phyloP scores from a whole-genome alignment of 1,140 invertebrate genomes.

The Meloidogyne chitwoodi region DNA sequence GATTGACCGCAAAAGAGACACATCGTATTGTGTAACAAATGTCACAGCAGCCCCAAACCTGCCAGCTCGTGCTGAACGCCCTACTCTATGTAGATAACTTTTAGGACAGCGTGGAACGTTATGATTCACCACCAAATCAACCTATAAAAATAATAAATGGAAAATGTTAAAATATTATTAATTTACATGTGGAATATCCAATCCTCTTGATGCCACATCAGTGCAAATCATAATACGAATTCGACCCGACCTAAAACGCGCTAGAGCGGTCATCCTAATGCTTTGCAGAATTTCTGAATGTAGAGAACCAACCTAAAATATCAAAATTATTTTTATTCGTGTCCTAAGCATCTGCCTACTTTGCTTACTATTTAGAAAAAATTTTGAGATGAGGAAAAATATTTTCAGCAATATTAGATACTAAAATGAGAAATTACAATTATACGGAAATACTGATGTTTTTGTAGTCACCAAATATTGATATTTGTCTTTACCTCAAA shows the following conservation, averaged over 20 bases:
- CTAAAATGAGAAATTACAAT: too few relatives aligned
- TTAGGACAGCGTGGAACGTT: constrained; percentile 55
- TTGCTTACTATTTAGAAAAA: too few relatives aligned
- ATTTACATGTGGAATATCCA: constrained; percentile 58
- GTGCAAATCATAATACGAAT: constrained; percentile 45
- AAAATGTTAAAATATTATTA: neutral
- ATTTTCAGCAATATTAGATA: too few relatives aligned
- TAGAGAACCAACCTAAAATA: constrained; percentile 45
- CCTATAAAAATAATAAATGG: constrained; percentile 34
- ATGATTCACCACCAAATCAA: constrained; percentile 56
- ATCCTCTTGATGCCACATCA: constrained; percentile 59
- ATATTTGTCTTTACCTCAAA: constrained; percentile 38
- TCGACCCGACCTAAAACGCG: constrained; percentile 32
- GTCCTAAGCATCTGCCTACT: too few relatives aligned
- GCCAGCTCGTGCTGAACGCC: constrained; percentile 53
- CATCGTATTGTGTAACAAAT: constrained; percentile 83
- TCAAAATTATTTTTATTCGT: neutral
- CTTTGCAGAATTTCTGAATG: constrained; percentile 51
- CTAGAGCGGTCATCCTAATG: constrained; percentile 20
- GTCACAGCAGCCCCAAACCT: constrained; percentile 70
- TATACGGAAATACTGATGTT: too few relatives aligned
- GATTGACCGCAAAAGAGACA: constrained; percentile 78
- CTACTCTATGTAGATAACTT: constrained; percentile 53
- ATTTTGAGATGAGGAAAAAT: too few relatives aligned
- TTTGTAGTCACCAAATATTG: neutral